Evolutionary conservation across 2,888 invertebrate genomes (phyloP).

Genomic region (Strigamia transsilvanica): DNA sequence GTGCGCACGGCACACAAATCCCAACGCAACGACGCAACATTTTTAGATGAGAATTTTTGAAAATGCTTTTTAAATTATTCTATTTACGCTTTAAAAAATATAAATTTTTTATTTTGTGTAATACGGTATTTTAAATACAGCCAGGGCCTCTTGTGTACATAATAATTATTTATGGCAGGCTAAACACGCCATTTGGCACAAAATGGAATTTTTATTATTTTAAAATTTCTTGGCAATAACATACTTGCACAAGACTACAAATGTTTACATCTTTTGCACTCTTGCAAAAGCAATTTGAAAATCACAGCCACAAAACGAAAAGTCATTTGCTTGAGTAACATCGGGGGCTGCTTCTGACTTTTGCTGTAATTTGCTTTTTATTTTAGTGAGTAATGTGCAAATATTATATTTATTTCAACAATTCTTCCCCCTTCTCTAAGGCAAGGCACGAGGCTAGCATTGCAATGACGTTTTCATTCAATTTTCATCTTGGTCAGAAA

Average conservation of each 20-base stretch:
- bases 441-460: neutral
- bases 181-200: neutral
- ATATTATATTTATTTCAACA: neutral
- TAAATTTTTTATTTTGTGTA: no score
- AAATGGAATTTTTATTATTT: neutral
- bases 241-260: neutral
- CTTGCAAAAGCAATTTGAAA: neutral
- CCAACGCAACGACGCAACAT: no score
- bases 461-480: conserved; percentile 34
- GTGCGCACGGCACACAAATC: no score
- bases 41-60: no score
- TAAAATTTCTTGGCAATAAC: no score
- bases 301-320: neutral
- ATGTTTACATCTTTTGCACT: neutral
- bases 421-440: neutral
- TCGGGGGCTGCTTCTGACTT: neutral
- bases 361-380: neutral
- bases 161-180: no score
- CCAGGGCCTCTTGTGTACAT: no score
- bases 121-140: no score
- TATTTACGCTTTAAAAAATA: no score
- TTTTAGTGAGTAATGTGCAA: neutral
- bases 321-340: neutral
- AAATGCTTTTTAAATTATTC: no score
- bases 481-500: conserved; percentile 25